Evolutionary conservation across 1,140 invertebrate species (phyloP).

Genomic region (Hermatobates lingyangjiaoensis): DNA sequence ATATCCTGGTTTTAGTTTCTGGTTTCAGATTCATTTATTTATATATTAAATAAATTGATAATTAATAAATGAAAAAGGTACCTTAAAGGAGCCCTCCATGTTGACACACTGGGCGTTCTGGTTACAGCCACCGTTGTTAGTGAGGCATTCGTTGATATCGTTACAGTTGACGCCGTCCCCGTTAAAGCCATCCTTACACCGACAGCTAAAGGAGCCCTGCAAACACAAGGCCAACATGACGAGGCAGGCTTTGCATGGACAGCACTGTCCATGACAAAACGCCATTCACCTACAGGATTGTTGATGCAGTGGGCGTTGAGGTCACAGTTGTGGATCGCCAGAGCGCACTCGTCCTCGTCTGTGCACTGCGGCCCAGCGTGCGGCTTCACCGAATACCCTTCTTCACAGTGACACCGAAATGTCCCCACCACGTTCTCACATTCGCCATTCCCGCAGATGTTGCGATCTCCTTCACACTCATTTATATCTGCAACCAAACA

Average conservation of each 20-base stretch:
- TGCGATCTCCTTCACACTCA: constrained; percentile 44
- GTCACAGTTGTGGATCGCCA: constrained; percentile 59
- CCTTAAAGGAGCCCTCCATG: constrained; percentile 35
- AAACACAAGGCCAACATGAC: constrained; percentile 11
- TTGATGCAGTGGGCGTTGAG: constrained; percentile 66
- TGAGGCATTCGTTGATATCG: constrained; percentile 64
- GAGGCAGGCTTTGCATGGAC: not conserved
- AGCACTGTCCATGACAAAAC: not conserved
- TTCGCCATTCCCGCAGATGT: constrained; percentile 47
- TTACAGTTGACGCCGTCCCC: constrained; percentile 53
- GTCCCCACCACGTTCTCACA: constrained; percentile 74
- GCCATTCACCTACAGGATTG: constrained; percentile 32
- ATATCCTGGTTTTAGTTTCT: too few relatives aligned
- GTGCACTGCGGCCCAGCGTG: constrained; percentile 47
- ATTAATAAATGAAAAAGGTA: constrained; percentile 9
- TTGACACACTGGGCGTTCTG: constrained; percentile 67
- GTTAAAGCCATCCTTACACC: constrained; percentile 64
- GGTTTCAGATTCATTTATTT: too few relatives aligned
- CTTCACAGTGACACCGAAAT: constrained; percentile 53
- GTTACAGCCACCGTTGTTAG: constrained; percentile 64
- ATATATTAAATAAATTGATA: too few relatives aligned
- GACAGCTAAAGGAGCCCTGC: constrained; percentile 60
- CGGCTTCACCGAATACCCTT: constrained; percentile 65
- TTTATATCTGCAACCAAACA: constrained; percentile 36
- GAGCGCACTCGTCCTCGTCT: constrained; percentile 67